A percentile compares a stretch with the other conserved stretches of the same genome.
phyloP scores from a whole-genome alignment of 2,888 invertebrate species.

The Synanthedon vespiformis region DNA sequence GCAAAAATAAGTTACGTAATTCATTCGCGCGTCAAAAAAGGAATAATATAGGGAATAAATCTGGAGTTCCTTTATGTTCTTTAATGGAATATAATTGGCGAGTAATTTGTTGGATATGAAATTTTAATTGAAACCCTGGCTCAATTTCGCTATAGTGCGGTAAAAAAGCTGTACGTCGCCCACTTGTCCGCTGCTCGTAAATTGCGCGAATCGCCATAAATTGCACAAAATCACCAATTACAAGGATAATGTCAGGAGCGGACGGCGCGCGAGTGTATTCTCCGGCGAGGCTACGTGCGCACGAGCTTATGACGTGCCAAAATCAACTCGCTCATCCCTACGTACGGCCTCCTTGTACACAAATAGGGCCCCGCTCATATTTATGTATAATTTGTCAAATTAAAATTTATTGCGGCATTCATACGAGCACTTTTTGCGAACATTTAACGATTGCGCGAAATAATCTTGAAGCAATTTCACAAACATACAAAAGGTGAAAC shows the following conservation, averaged over 20 bases:
- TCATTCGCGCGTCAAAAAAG: too few species aligned
- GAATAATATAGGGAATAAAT: not conserved
- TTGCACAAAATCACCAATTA: constrained; percentile 66
- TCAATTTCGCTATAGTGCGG: constrained; percentile 37
- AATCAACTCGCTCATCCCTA: constrained; percentile 25
- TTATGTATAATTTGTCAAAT: too few species aligned
- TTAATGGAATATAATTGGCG: constrained; percentile 58
- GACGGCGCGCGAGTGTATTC: constrained; percentile 12
- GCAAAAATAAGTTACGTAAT: too few species aligned
- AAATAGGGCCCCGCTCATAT: not conserved
- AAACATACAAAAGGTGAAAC: too few species aligned
- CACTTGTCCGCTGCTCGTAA: constrained; percentile 66
- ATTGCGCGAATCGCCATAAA: constrained; percentile 64
- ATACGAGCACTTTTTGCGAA: too few species aligned
- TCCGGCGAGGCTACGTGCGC: constrained; percentile 8
- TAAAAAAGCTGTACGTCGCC: constrained; percentile 39
- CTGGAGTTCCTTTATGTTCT: constrained; percentile 23
- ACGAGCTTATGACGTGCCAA: constrained; percentile 33
- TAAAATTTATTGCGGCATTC: too few species aligned
- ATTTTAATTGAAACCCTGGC: constrained; percentile 57
- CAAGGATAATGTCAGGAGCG: constrained; percentile 53
- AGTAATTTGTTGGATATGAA: constrained; percentile 58
- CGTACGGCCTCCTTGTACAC: not conserved
- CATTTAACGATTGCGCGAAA: not conserved
- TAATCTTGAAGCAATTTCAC: too few species aligned